These are phyloP conservation scores for Xyrauchen texanus DNA, from an alignment of 2,113 vertebrate genomes.

Conservation along the genomic window DNA sequence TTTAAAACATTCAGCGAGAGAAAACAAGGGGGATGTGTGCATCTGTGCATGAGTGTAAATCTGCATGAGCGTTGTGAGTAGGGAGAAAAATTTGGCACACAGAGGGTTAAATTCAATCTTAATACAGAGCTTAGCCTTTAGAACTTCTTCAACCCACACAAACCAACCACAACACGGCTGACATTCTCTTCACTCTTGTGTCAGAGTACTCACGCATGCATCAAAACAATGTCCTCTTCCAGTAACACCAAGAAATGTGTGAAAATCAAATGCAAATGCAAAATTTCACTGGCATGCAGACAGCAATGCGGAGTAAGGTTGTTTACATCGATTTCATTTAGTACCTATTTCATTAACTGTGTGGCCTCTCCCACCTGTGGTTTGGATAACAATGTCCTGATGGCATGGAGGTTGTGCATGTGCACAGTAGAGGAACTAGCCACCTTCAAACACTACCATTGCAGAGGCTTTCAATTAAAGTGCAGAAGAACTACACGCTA, in stretches of 20 bases:
- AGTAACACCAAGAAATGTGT: slow-evolving; percentile 15
- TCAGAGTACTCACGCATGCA: slow-evolving; percentile 15
- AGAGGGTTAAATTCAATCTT: slow-evolving; percentile 40
- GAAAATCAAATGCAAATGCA: too few species aligned
- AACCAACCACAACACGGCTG: slow-evolving; percentile 23
- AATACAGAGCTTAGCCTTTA: slow-evolving; percentile 35
- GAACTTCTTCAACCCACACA: slow-evolving; percentile 41
- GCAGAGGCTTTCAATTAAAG: neutral
- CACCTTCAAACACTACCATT: neutral
- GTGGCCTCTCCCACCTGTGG: neutral
- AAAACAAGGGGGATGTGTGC: slow-evolving; percentile 15
- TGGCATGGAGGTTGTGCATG: neutral
- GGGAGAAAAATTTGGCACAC: slow-evolving; percentile 14
- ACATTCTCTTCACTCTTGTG: slow-evolving; percentile 38
- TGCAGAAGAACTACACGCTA: neutral
- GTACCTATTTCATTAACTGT: too few species aligned
- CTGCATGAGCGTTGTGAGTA: slow-evolving; percentile 12
- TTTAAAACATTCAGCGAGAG: neutral
- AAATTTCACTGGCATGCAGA: neutral
- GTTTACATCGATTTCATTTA: neutral
- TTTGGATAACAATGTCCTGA: neutral
- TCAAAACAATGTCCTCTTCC: slow-evolving; percentile 54
- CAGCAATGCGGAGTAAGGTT: slow-evolving; percentile 28
- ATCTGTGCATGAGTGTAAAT: neutral
- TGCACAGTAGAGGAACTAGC: neutral